phyloP scores from a whole-genome alignment of 1,140 invertebrate species.

The Tetraneura akinire region DNA sequence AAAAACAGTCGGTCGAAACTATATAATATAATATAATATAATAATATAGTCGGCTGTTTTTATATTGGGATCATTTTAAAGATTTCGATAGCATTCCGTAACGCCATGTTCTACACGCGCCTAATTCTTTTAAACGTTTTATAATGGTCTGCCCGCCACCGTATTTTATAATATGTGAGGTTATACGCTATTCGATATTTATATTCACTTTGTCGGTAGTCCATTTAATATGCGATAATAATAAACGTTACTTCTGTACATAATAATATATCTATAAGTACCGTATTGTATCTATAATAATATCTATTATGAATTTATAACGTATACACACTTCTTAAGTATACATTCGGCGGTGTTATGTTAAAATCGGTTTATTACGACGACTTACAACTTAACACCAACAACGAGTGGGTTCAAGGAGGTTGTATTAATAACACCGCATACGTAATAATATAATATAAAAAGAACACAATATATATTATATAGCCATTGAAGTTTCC shows the following conservation, averaged over 20 bases:
- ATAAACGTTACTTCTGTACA: neutral
- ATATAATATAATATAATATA: no score
- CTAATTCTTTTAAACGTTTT: neutral
- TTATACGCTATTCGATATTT: neutral
- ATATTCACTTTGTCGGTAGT: neutral
- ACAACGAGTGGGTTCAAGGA: neutral
- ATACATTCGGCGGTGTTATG: neutral
- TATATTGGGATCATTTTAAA: neutral
- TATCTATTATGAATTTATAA: no score
- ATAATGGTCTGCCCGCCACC: neutral
- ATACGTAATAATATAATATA: no score
- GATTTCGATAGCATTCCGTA: neutral
- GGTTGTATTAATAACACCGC: neutral
- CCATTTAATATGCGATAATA: neutral
- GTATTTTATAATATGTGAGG: neutral
- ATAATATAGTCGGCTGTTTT: no score
- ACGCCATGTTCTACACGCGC: no score
- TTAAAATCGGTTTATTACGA: conserved; percentile 14
- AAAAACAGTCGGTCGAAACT: no score
- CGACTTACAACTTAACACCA: neutral
- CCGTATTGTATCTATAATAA: no score
- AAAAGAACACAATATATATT: no score
- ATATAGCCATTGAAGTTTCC: no score
- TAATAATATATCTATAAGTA: no score
- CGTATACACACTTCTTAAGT: neutral